A percentile compares a stretch with the other conserved stretches of the same genome.
Conservation (phyloP, 1,140 invertebrate genomes). For the Drosophila arizonae region DNA sequence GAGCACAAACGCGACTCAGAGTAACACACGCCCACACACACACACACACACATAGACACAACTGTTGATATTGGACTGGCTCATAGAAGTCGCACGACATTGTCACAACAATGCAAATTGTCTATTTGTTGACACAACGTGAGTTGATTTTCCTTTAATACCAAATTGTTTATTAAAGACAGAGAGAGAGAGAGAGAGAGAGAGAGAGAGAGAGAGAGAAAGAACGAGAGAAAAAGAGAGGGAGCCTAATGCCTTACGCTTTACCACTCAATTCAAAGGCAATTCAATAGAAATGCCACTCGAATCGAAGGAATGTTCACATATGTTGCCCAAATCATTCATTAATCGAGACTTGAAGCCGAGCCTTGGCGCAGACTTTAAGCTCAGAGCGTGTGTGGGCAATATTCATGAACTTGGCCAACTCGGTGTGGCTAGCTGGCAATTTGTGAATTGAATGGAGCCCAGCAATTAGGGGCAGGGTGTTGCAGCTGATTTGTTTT, state of each 20-base stretch:
- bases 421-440: constrained; percentile 24
- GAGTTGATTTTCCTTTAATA: constrained; percentile 6
- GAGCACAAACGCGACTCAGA: constrained; percentile 17
- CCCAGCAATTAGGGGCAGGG: constrained; percentile 38
- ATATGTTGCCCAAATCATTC: too few species aligned
- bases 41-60: neutral
- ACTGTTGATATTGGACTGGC: constrained; percentile 17
- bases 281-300: too few species aligned
- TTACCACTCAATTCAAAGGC: too few species aligned
- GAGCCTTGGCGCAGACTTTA: neutral
- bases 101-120: constrained; percentile 28
- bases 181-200: neutral
- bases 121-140: constrained; percentile 12
- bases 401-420: neutral
- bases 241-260: too few species aligned
- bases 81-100: constrained; percentile 1
- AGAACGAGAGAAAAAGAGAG: neutral
- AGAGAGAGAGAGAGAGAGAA: neutral
- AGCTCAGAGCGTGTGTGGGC: neutral
- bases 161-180: constrained; percentile 1
- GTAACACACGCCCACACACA: neutral
- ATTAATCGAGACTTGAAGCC: neutral
- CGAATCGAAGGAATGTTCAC: too few species aligned
- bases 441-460: constrained; percentile 63
- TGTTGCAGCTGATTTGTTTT: neutral